phyloP scores from a whole-genome alignment of 2,113 vertebrate genomes.

The Rhabdornis inornatus region DNA sequence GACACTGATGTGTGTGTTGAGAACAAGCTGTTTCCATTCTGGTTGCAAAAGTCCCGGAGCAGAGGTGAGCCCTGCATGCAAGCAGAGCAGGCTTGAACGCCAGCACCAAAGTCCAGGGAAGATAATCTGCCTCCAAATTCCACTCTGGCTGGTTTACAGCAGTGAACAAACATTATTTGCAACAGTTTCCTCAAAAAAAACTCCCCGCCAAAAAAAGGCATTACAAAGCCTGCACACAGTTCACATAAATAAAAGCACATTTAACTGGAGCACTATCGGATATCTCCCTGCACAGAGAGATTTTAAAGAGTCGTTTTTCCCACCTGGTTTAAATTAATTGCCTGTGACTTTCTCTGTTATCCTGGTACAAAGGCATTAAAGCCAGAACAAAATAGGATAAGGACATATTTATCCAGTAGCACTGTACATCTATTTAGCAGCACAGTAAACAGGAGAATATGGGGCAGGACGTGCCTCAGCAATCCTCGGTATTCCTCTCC shows the following conservation, averaged over 20 bases:
- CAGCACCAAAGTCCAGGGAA: neutral
- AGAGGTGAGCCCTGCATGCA: neutral
- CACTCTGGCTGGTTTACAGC: neutral
- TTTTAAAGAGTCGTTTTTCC: neutral
- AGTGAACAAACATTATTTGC: neutral
- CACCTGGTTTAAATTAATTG: constrained; percentile 33
- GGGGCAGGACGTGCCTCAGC: neutral
- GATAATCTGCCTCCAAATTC: neutral
- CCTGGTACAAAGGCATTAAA: neutral
- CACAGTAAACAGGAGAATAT: neutral
- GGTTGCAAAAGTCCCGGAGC: neutral
- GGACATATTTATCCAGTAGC: neutral
- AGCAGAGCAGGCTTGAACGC: neutral
- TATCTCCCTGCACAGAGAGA: neutral
- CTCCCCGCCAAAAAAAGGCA: neutral
- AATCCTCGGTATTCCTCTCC: neutral
- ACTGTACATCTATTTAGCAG: neutral
- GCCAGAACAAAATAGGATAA: neutral
- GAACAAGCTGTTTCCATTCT: neutral
- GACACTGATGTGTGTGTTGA: accelerated
- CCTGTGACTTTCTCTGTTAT: neutral
- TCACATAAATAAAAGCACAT: neutral
- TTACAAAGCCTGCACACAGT: neutral
- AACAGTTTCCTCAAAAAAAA: neutral
- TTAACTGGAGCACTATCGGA: neutral